Evolutionary conservation across 2,888 invertebrate genomes (phyloP), one percentile per base, ranked within the genome.

Genomic region (Sycophila texana): DNA sequence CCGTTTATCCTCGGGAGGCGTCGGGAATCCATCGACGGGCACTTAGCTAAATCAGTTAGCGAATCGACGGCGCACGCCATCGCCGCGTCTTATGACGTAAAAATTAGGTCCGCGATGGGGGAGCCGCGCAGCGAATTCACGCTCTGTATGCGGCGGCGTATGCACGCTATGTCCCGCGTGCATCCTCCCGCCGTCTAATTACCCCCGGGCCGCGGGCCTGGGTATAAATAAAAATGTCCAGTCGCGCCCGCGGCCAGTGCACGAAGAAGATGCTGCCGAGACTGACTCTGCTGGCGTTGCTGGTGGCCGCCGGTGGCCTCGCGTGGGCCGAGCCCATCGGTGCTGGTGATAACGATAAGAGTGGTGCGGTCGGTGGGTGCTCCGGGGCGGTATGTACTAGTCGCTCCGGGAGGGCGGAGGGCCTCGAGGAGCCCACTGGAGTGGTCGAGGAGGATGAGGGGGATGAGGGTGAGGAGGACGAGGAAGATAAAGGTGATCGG

Each of bases 241-340:
- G 66, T 58, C 77, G 82, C 80, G 77, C 67, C 75, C 63, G 51
- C 74, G 84, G 84, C 80, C 86, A 87, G 87, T 89, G 77, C 79
- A 77, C 81, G 84, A 85, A 84, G 86, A 89, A 86, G 85, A 89
- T 89, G 89, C 87, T 85, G 85, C 87, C 87, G 83, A 85, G 85
- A 82, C 83, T 85, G 84, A 83, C 87, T 83, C 80, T 81, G 84
- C 79, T 82, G 65, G 51, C 57, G 30, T 55, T 74, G 14, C 47
- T 79, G 39, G 5, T 39, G 65, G 22, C 58, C 65, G 30, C 30
- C 12, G 51, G 58, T 66, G 55, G 72, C 39, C 49, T 77, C 18
- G 57, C 47, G 4, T 3, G 10, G 20, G 68, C 47, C 16, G 0
- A 47, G 22, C n/a, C 39, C 7, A 68, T 39, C 51, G 58, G 55